Conservation (phyloP, 1,140 invertebrate species). For the Bursaphelenchus mucronatus region DNA sequence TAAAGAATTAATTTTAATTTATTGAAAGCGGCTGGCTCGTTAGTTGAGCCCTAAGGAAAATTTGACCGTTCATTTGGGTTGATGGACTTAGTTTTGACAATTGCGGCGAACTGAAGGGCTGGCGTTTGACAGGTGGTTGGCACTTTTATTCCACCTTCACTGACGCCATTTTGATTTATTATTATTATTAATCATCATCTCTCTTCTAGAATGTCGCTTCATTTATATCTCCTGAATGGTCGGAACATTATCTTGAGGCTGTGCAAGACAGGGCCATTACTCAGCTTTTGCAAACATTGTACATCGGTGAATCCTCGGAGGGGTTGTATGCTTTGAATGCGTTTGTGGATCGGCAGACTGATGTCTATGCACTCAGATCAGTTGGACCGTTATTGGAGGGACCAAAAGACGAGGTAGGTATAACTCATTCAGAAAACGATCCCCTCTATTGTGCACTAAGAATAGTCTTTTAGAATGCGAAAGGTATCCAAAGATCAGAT, state of each 20-base stretch:
- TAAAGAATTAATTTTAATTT: too few species aligned
- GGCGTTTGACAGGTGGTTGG: not conserved
- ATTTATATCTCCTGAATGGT: not conserved
- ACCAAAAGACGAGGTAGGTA: slow-evolving; percentile 28
- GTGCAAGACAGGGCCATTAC: not conserved
- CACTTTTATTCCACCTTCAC: slow-evolving; percentile 5
- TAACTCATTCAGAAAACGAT: too few species aligned
- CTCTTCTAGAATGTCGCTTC: too few species aligned
- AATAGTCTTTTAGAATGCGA: too few species aligned
- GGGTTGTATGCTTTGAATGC: slow-evolving; percentile 85
- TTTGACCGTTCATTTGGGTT: too few species aligned
- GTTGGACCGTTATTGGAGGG: slow-evolving; percentile 61
- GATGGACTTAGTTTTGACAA: too few species aligned
- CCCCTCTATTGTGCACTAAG: too few species aligned
- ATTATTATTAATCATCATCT: too few species aligned
- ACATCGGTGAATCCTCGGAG: slow-evolving; percentile 77
- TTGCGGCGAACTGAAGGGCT: too few species aligned
- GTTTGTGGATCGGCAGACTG: slow-evolving; percentile 75
- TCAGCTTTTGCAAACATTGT: slow-evolving; percentile 76
- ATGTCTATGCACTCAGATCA: slow-evolving; percentile 61
- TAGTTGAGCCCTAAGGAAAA: too few species aligned
- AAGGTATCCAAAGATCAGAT: too few species aligned
- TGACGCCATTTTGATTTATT: slow-evolving; percentile 13
- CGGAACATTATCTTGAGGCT: not conserved
- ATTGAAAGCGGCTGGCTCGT: too few species aligned